These are phyloP conservation scores for Gobiocypris rarus DNA, from an alignment of 2,113 vertebrate genomes.

Conservation along the genomic window DNA sequence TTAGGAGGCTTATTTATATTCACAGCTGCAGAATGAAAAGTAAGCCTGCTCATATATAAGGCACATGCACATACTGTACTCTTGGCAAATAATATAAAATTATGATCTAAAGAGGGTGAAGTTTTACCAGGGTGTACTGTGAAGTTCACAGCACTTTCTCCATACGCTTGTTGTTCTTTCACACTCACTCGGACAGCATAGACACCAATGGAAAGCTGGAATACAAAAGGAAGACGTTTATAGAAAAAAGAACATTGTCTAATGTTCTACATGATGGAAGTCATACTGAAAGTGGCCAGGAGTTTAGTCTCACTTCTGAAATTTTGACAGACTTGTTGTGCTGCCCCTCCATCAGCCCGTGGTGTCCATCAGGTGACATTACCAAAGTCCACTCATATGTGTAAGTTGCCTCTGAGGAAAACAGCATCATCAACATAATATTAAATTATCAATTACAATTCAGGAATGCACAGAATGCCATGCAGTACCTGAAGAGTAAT, in stretches of 20 bases:
- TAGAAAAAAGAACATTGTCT: not conserved
- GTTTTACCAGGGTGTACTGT: constrained; percentile 79
- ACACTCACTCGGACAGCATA: constrained; percentile 78
- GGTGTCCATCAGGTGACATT: constrained; percentile 73
- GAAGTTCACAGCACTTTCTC: constrained; percentile 81
- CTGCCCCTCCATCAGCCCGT: constrained; percentile 72
- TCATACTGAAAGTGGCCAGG: not conserved
- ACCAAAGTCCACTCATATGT: constrained; percentile 80
- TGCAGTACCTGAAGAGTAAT: constrained; percentile 68
- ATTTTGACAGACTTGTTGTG: constrained; percentile 71
- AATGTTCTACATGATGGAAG: not conserved
- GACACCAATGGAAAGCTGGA: constrained; percentile 75
- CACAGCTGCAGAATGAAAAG: constrained; percentile 61
- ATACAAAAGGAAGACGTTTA: not conserved
- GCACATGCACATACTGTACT: not conserved
- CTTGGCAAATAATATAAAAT: not conserved
- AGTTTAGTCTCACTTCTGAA: constrained; percentile 71
- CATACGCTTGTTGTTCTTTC: constrained; percentile 74
- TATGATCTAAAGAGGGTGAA: not conserved
- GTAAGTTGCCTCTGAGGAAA: constrained; percentile 72
- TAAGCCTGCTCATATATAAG: not conserved
- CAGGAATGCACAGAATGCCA: constrained; percentile 25
- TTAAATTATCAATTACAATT: not conserved
- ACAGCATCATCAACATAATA: not conserved
- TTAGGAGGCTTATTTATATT: constrained; percentile 74